These are phyloP conservation scores for Tenthredo notha DNA, from an alignment of 2,888 invertebrate species.

Conservation along the genomic window DNA sequence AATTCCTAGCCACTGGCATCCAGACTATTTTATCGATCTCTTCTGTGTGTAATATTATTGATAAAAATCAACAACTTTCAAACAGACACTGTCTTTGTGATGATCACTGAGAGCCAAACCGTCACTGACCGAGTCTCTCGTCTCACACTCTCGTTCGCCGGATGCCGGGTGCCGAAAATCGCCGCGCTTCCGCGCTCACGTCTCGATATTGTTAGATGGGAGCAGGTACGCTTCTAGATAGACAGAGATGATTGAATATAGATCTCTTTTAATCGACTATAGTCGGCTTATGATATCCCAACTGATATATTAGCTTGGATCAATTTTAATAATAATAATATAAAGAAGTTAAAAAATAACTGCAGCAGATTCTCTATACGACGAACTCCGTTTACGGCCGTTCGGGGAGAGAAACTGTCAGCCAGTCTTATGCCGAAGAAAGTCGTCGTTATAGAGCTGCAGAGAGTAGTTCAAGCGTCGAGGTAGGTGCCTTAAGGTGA, in stretches of 20 bases:
- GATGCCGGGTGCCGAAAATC: conserved; percentile 4
- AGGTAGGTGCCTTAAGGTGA: conserved; percentile 25
- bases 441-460: conserved; percentile 3
- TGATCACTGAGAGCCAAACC: background rate
- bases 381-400: too few species aligned
- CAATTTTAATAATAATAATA: too few species aligned
- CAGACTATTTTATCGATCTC: background rate
- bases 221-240: background rate
- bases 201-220: background rate
- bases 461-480: background rate
- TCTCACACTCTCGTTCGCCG: background rate
- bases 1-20: conserved; percentile 25
- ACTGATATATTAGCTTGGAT: background rate
- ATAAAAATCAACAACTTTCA: background rate
- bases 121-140: background rate
- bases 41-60: background rate
- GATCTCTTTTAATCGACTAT: background rate
- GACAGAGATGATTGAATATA: background rate
- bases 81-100: conserved; percentile 9
- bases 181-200: conserved; percentile 3
- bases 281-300: too few species aligned
- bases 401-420: conserved; percentile 2
- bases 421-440: conserved; percentile 7
- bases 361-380: background rate
- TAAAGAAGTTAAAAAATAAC: background rate